Base-by-base conservation (phyloP, 2,113 vertebrate species). In the Muscicapa adusta region DNA sequence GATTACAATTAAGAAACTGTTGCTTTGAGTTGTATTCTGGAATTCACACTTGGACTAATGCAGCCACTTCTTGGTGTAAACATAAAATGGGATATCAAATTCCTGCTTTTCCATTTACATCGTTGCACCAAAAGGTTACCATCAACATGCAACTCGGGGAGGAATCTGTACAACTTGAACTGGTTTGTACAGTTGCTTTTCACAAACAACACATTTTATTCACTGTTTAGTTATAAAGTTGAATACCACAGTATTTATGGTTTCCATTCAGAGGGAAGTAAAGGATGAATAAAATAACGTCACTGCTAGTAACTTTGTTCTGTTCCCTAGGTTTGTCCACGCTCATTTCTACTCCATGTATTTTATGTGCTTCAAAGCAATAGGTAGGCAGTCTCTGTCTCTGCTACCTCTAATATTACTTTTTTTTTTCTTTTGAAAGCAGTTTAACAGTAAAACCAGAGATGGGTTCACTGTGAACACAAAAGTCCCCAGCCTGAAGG, bases 361-460 rank as follows among this genome's bases (percentile, higher is more conserved):
- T 83, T 80, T 76, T 38, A 71, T 12, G 12, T 53, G 9, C 60
- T 76, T 36, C 63, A 61, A 45, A 87, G 42, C 43, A 63, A 50
- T 26, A 12, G 34, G 4, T 57, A 38, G 28, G 19, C 36, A 40
- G 8, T 56, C 45, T 54, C 48, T 76, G 38, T 34, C 25, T 53
- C 40, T 85, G 50, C 70, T 93, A 23, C 26, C 43, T 67, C 47
- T 87, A 89, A 90, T 94, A 91, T 65, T 76, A 45, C 15, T 51
- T 75, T 50, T 61, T 84, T 96, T 91, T 70, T 80, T 40, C 71
- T 96, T 96, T 86, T 87, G 98, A 98, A 99, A 99, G 98, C 99
- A 99, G 99, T 99, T 99, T 97, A 99, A 99, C 97, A 99, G 99
- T 98, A 99, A 99, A 98, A 99, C 99, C 48, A 99, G 99, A 98